These are phyloP conservation scores for Tragulus kanchil DNA, from an alignment of 2,113 vertebrate genomes.

Conservation along the genomic window DNA sequence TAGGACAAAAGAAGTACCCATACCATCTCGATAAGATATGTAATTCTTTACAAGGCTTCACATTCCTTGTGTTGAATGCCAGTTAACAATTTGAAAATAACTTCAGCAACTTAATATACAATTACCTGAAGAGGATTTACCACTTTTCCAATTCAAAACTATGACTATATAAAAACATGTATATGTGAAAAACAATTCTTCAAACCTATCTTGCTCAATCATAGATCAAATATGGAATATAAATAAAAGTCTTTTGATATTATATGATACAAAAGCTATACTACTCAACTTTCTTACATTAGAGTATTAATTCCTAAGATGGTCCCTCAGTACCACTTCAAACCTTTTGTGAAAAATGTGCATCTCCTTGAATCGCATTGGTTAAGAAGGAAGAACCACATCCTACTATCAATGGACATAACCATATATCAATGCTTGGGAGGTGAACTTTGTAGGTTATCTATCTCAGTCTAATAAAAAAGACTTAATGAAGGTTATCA, in stretches of 20 bases:
- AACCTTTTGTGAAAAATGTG: neutral
- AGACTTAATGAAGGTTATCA: neutral
- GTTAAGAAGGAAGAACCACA: neutral
- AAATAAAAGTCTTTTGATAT: neutral
- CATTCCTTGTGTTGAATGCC: neutral
- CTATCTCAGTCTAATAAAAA: slow-evolving; percentile 16
- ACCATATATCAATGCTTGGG: neutral
- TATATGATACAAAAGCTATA: neutral
- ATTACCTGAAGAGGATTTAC: slow-evolving; percentile 21
- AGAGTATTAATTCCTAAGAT: neutral
- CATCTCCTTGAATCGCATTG: neutral
- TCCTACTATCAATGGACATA: neutral
- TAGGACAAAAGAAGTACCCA: neutral
- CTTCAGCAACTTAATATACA: neutral
- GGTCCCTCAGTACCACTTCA: neutral
- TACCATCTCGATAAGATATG: neutral
- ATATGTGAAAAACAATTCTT: neutral
- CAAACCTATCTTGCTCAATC: neutral
- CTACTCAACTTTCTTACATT: neutral
- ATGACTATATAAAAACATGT: neutral
- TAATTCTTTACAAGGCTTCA: neutral
- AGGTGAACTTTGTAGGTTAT: neutral
- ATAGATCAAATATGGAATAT: neutral
- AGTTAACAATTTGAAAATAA: slow-evolving; percentile 16
- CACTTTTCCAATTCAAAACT: slow-evolving; percentile 32